Conservation (phyloP, 1,140 invertebrate genomes). For the Papilio machaon region DNA sequence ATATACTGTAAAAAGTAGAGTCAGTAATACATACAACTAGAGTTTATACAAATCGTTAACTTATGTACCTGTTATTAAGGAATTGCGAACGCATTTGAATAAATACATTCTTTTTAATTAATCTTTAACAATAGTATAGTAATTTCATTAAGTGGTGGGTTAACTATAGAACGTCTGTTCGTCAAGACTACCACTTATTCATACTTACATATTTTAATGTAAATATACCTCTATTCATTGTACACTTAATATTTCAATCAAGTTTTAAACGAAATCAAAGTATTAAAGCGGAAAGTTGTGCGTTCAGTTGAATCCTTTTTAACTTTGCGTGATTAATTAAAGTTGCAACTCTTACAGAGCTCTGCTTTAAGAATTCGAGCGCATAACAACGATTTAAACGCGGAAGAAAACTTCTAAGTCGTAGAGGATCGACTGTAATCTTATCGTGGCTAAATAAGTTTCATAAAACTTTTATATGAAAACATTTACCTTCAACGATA, state of each 20-base stretch:
- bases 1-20: background rate
- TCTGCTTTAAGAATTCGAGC: slow-evolving; percentile 20
- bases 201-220: background rate
- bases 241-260: slow-evolving; percentile 6
- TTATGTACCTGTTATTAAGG: too few species aligned
- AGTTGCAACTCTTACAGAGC: slow-evolving; percentile 27
- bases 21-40: too few species aligned
- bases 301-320: slow-evolving; percentile 38
- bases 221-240: background rate
- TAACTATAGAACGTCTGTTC: background rate
- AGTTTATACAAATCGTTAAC: too few species aligned
- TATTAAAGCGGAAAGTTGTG: slow-evolving; percentile 30
- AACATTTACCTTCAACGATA: slow-evolving; percentile 21
- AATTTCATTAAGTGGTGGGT: slow-evolving; percentile 11
- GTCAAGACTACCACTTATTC: background rate
- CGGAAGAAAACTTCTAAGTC: slow-evolving; percentile 33
- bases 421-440: slow-evolving; percentile 15
- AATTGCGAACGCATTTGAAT: too few species aligned
- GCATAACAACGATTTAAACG: slow-evolving; percentile 30
- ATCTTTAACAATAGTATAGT: background rate
- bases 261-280: slow-evolving; percentile 32
- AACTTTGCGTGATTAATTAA: slow-evolving; percentile 40
- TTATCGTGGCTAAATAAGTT: slow-evolving; percentile 23
- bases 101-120: too few species aligned
- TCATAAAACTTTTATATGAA: slow-evolving; percentile 28